Evolutionary conservation across 2,113 vertebrate genomes (phyloP), one percentile per base, ranked within the genome.

Genomic region (Hassar affinis): DNA sequence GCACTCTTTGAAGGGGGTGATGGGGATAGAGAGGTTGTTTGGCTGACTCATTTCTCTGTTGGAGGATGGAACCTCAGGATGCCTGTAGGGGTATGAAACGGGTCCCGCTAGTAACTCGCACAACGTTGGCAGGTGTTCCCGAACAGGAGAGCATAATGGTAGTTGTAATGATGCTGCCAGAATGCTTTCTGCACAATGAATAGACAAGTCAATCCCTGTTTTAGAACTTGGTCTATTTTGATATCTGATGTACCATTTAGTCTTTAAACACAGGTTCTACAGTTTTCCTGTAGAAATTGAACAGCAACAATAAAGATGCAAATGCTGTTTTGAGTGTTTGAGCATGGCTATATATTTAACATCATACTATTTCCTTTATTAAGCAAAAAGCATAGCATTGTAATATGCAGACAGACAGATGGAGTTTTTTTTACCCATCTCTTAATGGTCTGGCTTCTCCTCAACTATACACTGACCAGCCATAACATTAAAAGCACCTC

Each of bases 301-400:
- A 86, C 2, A 90, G 83, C 74, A 81, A 87, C 89, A 88, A 90
- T 92, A 92, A 92, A 92, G 91, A 92, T 92, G 91, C 77, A 85
- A 92, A 93, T 91, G 76, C 49, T 20, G 69, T 82, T 78, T 82
- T 61, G 17, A 35, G n/a, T n/a, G n/a, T n/a, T n/a, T n/a, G n/a
- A n/a, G 42, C 56, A 64, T 84, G 83, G 79, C 27, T n/a, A n/a
- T n/a, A n/a, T n/a, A n/a, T n/a, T n/a, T n/a, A n/a, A n/a, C n/a
- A n/a, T n/a, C n/a, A n/a, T 54, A 76, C 51, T 54, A 35, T 54
- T 76, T 54, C 17, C n/a, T 35, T 76, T 56, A 56, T 56, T 76
- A 2, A 56, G 30, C 8, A 35, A 77, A 77, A 30, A 77, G 5
- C 51, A 6, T 1, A 14, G 14, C 52, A 25, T 38, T 56, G 38